These are phyloP conservation scores for Synergus laeviventris DNA, from an alignment of 2,888 invertebrate species.

Conservation along the genomic window DNA sequence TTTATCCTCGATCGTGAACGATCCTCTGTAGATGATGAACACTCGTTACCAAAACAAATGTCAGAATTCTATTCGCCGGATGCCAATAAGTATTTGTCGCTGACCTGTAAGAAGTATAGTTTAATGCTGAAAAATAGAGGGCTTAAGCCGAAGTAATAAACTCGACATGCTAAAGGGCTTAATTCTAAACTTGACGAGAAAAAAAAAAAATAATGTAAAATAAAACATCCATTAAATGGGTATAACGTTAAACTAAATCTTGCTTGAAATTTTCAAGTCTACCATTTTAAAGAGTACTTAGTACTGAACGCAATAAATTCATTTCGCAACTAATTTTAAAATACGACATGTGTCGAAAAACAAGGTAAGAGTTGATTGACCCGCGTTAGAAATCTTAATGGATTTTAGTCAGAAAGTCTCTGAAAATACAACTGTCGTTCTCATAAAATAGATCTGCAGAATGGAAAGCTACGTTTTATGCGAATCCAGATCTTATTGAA, in stretches of 20 bases:
- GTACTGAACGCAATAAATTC: neutral
- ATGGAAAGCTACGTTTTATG: conserved; percentile 34
- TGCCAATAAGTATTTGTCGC: conserved; percentile 48
- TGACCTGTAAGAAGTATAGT: conserved; percentile 74
- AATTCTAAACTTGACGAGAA: neutral
- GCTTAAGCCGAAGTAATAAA: neutral
- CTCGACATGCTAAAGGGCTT: conserved; percentile 21
- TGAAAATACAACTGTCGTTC: conserved; percentile 5
- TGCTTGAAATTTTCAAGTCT: conserved; percentile 12
- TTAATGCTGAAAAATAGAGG: conserved; percentile 63
- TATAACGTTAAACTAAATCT: neutral
- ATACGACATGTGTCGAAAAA: neutral
- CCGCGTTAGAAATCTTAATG: neutral
- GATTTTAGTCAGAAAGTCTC: conserved; percentile 4
- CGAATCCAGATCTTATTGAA: conserved; percentile 43
- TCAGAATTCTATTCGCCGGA: conserved; percentile 24
- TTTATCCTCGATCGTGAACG: conserved; percentile 12
- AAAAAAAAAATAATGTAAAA: conserved; percentile 36
- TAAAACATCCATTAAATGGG: neutral
- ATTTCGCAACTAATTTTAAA: neutral
- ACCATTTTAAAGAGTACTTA: neutral
- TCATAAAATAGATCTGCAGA: conserved; percentile 36
- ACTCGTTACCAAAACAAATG: conserved; percentile 31
- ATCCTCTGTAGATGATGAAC: conserved; percentile 24
- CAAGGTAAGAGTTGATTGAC: neutral